Evolutionary conservation across 2,113 vertebrate species (phyloP).

Genomic region (human (Homo sapiens)): GRCh38 chr6:122332001-122332500

Average conservation of each 20-base stretch:
- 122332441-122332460: constrained; percentile 5
- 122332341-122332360: neutral
- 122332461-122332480: neutral
- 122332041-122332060: neutral
- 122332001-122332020: neutral
- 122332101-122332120: neutral
- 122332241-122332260: neutral
- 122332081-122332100: neutral
- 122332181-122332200: neutral
- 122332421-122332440: neutral
- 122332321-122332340: neutral
- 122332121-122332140: neutral
- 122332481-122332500: neutral
- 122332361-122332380: neutral
- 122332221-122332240: neutral
- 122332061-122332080: neutral
- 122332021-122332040: neutral
- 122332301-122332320: neutral
- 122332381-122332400: constrained; percentile 17
- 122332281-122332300: neutral
- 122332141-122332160: neutral
- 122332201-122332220: neutral
- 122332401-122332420: neutral
- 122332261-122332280: neutral
- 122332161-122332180: neutral